Conservation (phyloP, 2,113 vertebrate genomes). For the Dicerorhinus sumatrensis region DNA sequence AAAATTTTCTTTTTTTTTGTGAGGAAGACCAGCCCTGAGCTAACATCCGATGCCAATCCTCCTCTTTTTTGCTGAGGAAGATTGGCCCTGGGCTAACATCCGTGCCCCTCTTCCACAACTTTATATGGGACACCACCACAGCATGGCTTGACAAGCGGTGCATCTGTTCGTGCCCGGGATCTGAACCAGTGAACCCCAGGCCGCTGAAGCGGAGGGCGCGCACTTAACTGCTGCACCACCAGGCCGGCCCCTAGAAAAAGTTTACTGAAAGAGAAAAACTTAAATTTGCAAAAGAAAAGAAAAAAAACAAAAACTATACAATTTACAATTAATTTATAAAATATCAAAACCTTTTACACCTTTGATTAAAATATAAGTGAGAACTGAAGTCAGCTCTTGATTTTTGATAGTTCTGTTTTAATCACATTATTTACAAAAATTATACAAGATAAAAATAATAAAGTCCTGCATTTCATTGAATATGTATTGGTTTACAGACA, state of each 20-base stretch:
- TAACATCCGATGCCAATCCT: no score
- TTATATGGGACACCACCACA: no score
- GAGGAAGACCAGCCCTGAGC: no score
- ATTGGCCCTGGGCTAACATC: no score
- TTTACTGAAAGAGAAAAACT: constrained; percentile 74
- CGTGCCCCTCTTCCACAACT: no score
- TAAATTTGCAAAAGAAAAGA: constrained; percentile 75
- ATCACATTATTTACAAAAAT: constrained; percentile 82
- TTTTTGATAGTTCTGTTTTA: constrained; percentile 68
- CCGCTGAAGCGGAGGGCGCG: no score
- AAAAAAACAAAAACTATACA: constrained; percentile 61
- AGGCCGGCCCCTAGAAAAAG: constrained; percentile 56
- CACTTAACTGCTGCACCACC: no score
- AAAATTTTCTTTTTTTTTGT: constrained; percentile 4
- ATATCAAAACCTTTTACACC: constrained; percentile 35
- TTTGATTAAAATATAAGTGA: constrained; percentile 64
- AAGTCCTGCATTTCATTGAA: constrained; percentile 73
- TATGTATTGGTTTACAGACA: constrained; percentile 81
- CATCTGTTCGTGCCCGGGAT: no score
- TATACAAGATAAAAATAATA: constrained; percentile 80
- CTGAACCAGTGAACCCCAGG: no score
- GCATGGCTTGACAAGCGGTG: no score
- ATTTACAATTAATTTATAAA: constrained; percentile 66
- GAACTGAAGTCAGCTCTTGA: not conserved
- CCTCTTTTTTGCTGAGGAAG: no score